Conservation (phyloP, 2,797 vertebrate species). For the Buceros bicornis region DNA sequence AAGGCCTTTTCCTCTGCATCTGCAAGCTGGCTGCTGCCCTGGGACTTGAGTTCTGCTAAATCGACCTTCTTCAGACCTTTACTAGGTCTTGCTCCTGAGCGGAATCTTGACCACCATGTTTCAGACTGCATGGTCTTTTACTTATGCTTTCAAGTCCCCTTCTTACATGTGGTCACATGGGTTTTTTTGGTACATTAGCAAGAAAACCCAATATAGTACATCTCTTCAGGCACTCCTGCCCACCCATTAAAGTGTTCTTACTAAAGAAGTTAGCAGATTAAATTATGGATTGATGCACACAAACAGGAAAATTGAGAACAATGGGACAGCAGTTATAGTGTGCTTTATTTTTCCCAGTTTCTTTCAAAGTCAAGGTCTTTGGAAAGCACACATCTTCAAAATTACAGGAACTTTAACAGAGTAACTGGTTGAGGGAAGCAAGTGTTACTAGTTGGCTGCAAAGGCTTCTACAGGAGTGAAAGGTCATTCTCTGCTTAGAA, state of each 20-base stretch:
- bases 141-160: neutral
- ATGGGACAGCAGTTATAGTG: neutral
- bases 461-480: neutral
- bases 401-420: neutral
- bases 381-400: neutral
- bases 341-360: neutral
- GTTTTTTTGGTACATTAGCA: neutral
- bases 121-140: neutral
- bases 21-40: neutral
- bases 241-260: neutral
- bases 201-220: neutral
- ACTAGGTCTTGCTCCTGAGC: too few relatives aligned
- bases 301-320: neutral
- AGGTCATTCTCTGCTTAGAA: neutral
- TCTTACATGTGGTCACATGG: neutral
- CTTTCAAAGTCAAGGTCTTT: neutral
- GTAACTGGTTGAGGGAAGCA: neutral
- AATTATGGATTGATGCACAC: neutral
- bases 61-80: neutral
- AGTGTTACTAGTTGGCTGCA: neutral
- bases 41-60: neutral
- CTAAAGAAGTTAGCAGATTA: neutral
- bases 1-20: neutral
- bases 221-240: neutral
- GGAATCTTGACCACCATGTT: neutral